These are phyloP conservation scores for Malthinus flaveolus DNA, from an alignment of 2,888 invertebrate species.

Conservation along the genomic window DNA sequence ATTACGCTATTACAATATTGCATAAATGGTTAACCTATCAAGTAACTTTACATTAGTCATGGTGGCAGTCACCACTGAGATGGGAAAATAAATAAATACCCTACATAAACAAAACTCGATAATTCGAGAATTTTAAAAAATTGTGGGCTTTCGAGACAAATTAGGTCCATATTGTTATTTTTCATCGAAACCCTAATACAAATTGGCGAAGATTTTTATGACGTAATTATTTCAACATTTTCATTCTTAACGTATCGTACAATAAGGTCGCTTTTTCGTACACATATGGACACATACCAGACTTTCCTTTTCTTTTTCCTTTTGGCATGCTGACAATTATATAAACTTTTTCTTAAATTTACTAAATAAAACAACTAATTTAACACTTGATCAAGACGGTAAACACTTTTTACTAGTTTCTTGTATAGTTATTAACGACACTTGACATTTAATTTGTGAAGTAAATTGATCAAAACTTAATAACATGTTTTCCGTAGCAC, in stretches of 20 bases:
- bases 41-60: too few species aligned
- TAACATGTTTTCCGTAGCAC: constrained; percentile 66
- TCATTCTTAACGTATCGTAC: neutral
- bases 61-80: too few species aligned
- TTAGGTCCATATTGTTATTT: too few species aligned
- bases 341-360: constrained; percentile 54
- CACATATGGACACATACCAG: constrained; percentile 59
- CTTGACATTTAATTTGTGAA: constrained; percentile 72
- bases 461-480: constrained; percentile 72
- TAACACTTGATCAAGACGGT: constrained; percentile 77
- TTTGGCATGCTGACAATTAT: constrained; percentile 68
- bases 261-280: neutral
- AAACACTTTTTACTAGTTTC: constrained; percentile 74
- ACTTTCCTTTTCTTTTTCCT: constrained; percentile 76
- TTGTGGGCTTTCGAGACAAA: too few species aligned
- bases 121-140: too few species aligned
- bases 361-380: constrained; percentile 62
- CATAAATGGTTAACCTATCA: too few species aligned
- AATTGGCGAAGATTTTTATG: too few species aligned
- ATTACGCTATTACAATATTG: too few species aligned
- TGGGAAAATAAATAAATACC: too few species aligned
- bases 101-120: too few species aligned
- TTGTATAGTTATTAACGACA: constrained; percentile 70
- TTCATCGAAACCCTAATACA: too few species aligned
- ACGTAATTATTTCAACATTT: too few species aligned